Evolutionary conservation across 1,140 invertebrate genomes (phyloP).

Genomic region (Microplitis mediator): DNA sequence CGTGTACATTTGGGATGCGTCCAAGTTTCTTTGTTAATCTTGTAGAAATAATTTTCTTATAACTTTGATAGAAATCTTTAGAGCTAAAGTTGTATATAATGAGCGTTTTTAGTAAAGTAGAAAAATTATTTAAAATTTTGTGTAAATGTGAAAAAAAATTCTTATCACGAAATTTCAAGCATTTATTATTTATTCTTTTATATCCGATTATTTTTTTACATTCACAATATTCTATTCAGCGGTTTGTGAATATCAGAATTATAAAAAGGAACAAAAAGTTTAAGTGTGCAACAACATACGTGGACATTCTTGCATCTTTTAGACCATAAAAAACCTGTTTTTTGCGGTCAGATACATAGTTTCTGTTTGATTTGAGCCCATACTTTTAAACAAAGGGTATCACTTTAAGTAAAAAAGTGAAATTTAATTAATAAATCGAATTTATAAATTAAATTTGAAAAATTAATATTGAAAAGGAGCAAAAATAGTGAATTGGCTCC

Average conservation of each 20-base stretch:
- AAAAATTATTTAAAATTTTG: too few species aligned
- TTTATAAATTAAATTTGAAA: too few species aligned
- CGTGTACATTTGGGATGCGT: background rate
- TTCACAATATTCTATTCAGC: background rate
- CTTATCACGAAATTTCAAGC: too few species aligned
- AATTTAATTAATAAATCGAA: too few species aligned
- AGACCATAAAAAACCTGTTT: constrained; percentile 2
- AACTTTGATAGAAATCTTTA: too few species aligned
- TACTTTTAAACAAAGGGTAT: background rate
- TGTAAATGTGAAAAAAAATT: too few species aligned
- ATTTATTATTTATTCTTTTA: background rate
- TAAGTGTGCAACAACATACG: background rate
- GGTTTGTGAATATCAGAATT: background rate
- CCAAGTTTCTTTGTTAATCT: background rate
- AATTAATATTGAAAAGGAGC: too few species aligned
- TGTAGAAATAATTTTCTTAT: background rate
- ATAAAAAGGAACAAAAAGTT: background rate
- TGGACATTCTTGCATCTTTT: background rate
- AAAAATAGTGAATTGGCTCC: too few species aligned
- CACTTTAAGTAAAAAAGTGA: too few species aligned
- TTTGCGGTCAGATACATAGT: background rate
- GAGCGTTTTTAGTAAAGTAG: too few species aligned
- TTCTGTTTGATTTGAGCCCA: background rate
- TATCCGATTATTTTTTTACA: background rate
- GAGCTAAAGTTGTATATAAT: too few species aligned